phyloP scores from a whole-genome alignment of 2,113 vertebrate genomes.

The Ceratotherium simum region DNA sequence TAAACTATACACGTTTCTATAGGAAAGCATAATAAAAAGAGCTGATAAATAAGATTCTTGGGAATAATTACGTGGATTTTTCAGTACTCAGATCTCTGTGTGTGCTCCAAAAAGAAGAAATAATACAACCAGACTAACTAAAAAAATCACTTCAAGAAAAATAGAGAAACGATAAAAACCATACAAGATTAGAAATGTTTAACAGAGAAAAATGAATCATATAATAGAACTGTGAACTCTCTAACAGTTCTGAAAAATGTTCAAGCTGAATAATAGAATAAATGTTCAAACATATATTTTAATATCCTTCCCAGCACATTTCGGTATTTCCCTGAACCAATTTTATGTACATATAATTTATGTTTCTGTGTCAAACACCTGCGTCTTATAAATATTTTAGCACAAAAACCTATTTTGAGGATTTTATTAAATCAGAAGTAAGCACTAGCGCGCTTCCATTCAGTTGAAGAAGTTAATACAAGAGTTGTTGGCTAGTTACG shows the following conservation, averaged over 20 bases:
- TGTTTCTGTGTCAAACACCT: conserved; percentile 81
- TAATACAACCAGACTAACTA: conserved; percentile 41
- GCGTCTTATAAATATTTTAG: conserved; percentile 82
- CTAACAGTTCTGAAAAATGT: conserved; percentile 64
- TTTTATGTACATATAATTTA: conserved; percentile 77
- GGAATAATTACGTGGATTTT: conserved; percentile 53
- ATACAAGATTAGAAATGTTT: conserved; percentile 53
- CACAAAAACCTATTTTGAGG: conserved; percentile 82
- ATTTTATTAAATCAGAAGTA: conserved; percentile 84
- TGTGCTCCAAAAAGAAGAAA: conserved; percentile 50
- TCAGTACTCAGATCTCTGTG: conserved; percentile 31
- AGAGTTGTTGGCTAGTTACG: conserved; percentile 71
- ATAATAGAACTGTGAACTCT: conserved; percentile 61
- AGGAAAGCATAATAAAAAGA: conserved; percentile 47
- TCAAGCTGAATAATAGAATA: conserved; percentile 71
- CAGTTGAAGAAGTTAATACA: conserved; percentile 77
- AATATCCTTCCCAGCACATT: conserved; percentile 74
- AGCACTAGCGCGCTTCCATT: conserved; percentile 62
- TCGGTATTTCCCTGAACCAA: conserved; percentile 74
- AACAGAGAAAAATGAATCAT: conserved; percentile 42
- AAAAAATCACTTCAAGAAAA: conserved; percentile 57
- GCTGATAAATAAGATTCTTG: conserved; percentile 38
- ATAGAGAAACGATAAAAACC: conserved; percentile 51
- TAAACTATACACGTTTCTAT: not conserved
- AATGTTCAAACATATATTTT: conserved; percentile 71